These are phyloP conservation scores for Andrena dorsata DNA, from an alignment of 2,888 invertebrate genomes.

Conservation along the genomic window DNA sequence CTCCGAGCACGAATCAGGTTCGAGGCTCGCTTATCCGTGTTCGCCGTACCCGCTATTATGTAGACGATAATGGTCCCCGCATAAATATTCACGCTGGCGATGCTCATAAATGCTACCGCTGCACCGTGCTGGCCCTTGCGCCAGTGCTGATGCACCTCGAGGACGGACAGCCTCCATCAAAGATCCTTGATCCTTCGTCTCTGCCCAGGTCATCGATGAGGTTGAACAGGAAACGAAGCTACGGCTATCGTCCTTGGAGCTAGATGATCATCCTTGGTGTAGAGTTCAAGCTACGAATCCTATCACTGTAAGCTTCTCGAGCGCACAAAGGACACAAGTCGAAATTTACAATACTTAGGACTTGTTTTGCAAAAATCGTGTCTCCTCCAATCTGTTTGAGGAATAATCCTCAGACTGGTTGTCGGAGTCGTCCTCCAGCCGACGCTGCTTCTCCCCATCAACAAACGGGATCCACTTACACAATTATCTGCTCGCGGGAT, in stretches of 20 bases:
- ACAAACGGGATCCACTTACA: slow-evolving; percentile 78
- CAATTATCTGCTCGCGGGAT: slow-evolving; percentile 81
- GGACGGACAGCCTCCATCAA: not conserved
- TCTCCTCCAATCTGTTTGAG: slow-evolving; percentile 37
- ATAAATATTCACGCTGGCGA: slow-evolving; percentile 84
- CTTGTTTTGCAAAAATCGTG: slow-evolving; percentile 29
- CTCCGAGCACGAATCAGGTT: slow-evolving; percentile 28
- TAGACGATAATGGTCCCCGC: slow-evolving; percentile 82
- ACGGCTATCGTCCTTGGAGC: not conserved
- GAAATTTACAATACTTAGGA: slow-evolving; percentile 26
- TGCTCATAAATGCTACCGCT: slow-evolving; percentile 83
- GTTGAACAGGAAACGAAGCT: slow-evolving; percentile 23
- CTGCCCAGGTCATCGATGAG: slow-evolving; percentile 35
- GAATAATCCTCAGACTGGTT: slow-evolving; percentile 49
- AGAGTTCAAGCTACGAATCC: not conserved
- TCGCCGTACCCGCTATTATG: slow-evolving; percentile 80
- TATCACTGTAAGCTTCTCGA: slow-evolving; percentile 6
- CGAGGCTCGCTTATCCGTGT: slow-evolving; percentile 74
- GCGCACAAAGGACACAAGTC: not conserved
- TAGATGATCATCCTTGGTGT: not conserved
- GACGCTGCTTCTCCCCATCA: slow-evolving; percentile 47
- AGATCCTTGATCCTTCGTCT: slow-evolving; percentile 40
- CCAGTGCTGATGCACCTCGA: not conserved
- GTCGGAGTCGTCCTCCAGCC: slow-evolving; percentile 42
- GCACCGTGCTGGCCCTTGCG: slow-evolving; percentile 62